Evolutionary conservation across 2,797 vertebrate genomes (phyloP).

Genomic region (Acanthurus tractus): DNA sequence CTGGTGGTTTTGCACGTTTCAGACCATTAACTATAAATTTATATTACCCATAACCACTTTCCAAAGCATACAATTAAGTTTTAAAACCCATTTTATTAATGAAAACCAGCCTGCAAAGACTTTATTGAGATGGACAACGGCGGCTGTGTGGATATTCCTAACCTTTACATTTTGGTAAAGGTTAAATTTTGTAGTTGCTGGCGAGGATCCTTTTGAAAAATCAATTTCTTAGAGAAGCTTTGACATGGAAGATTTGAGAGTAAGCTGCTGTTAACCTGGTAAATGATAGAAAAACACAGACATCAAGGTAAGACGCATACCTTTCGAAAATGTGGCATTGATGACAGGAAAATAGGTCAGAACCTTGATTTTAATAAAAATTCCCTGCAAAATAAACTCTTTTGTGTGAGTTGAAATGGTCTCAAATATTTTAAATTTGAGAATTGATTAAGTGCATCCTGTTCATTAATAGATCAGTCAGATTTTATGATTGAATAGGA

Average conservation of each 20-base stretch:
- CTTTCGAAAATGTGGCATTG: neutral
- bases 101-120: slow-evolving; percentile 3
- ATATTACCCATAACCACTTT: slow-evolving; percentile 15
- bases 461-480: too few relatives aligned
- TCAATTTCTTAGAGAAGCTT: neutral
- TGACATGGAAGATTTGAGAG: neutral
- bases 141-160: neutral
- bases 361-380: too few relatives aligned
- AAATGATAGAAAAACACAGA: neutral
- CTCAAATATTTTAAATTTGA: too few relatives aligned
- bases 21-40: slow-evolving; percentile 43
- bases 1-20: slow-evolving; percentile 47
- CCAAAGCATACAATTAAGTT: neutral
- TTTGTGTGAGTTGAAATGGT: too few relatives aligned
- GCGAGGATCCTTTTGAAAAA: neutral
- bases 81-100: slow-evolving; percentile 23
- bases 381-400: neutral
- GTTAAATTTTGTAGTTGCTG: neutral
- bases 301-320: too few relatives aligned
- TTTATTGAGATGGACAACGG: neutral
- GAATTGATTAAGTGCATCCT: too few relatives aligned
- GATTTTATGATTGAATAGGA: neutral
- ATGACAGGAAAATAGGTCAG: too few relatives aligned
- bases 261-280: neutral
- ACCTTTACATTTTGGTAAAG: neutral